Evolutionary conservation across 2,797 vertebrate species (phyloP), one percentile per base, ranked within the genome.

Genomic region (Peromyscus melanophrys): DNA sequence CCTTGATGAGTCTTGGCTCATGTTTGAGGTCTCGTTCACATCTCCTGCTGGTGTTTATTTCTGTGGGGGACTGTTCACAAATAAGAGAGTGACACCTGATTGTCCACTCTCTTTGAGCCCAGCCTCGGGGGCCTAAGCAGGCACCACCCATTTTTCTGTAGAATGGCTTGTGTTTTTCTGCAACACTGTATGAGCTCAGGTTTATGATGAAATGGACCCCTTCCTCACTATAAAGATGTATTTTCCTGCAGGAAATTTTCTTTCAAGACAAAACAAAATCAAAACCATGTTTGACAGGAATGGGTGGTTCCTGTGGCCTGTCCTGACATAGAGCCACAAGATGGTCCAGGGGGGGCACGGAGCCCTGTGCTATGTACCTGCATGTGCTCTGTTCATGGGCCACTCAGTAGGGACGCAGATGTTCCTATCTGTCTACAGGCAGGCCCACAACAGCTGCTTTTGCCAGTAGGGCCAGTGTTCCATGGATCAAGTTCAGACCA

Each of bases 171-270:
- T 0, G 6, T 0, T 61, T 86, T 86, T 88, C 90, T 21, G 1
- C 13, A 71, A 37, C 34, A 61, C 12, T 25, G 49, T 69, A 61
- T 49, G 40, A 55, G 21, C 65, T 83, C 84, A 76, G 61, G 63
- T 71, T 49, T 2, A 0, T 4, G 17, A 11, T 12, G 29, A 87
- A 85, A 19, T 43, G 25, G 57, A 52, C 40, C 34, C 13, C 7
- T 52, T 69, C 14, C 67, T 77, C 52, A 73, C 4, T 49, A 2
- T 76, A 73, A n/a, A 57, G 13, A 65, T 46, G 61, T 27, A 25
- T 92, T 95, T 90, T 77, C 73, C 11, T 83, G 61, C 0, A n/a
- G 78, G 90, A 90, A 84, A 96, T 69, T 37, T 37, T 89, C 69
- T 94, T 78, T 88, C n/a, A 9, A 75, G 61, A 11, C 11, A 14